Base-by-base conservation (phyloP, 2,797 vertebrate genomes). In the Myripristis jacobus region DNA sequence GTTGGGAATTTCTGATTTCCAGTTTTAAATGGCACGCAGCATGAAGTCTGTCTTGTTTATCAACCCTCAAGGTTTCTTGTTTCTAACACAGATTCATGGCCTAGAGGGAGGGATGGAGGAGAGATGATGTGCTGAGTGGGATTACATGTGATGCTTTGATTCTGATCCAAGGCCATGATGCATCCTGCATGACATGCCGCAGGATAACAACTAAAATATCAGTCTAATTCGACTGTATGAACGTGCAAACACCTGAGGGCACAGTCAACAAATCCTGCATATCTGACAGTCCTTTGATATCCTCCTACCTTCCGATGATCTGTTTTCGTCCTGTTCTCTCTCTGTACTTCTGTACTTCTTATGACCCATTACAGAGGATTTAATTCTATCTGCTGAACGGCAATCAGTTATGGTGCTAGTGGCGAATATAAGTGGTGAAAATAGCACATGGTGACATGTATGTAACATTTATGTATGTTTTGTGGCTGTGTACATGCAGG, bases 401-500 rank as follows among this genome's bases (percentile, higher is more conserved):
- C 47, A 48, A 34, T 60, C 57, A 22, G 13, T 75, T 60, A 56
- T 12, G 36, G 13, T 38, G 11, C 16, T 29, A 29, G 6, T n/a
- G n/a, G n/a, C n/a, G n/a, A n/a, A n/a, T n/a, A n/a, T 10, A 21
- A 47, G 68, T 41, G 24, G 47, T 24, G 34, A 36, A 8, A 19
- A 46, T 27, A 46, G 15, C 3, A 4, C 0, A 8, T 16, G 25
- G 53, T 61, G 25, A 3, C 19, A 8, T 69, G n/a, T 25, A 38
- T 48, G 41, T 22, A 36, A 41, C 50, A 50, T 50, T 43, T 43
- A 11, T 62, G 34, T 16, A 24, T 18, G 15, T 29, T 27, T 75
- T 29, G 21, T 74, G 38, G 3, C 8, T 38, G 13, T 64, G 58
- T 58, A 43, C 67, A 74, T 24, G 16, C 90, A 99, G 98, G 93